Conservation (phyloP, 30 jellyfish, hydroid and myxozoan species). For the Phacellophora camtschatica region DNA sequence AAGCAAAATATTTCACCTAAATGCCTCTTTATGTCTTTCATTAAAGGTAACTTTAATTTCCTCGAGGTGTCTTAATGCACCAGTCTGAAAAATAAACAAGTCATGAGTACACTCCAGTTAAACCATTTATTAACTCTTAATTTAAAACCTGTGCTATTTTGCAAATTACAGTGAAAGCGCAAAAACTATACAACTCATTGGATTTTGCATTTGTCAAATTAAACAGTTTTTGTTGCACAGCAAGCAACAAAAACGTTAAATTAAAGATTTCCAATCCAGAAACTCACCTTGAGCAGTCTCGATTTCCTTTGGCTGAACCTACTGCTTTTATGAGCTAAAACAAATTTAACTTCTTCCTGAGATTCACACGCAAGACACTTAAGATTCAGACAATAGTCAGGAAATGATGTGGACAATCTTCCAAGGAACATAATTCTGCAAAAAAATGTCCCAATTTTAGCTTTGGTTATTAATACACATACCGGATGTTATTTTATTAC, state of each 20-base stretch:
- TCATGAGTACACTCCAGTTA: too few relatives aligned
- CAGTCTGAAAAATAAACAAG: neutral
- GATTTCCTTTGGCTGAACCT: conserved; percentile 18
- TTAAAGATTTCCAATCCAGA: neutral
- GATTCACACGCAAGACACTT: conserved; percentile 39
- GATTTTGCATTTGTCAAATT: too few relatives aligned
- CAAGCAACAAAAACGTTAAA: too few relatives aligned
- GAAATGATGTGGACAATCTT: conserved; percentile 33
- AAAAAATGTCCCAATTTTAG: too few relatives aligned
- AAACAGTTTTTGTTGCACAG: too few relatives aligned
- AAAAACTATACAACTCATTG: too few relatives aligned
- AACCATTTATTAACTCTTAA: too few relatives aligned
- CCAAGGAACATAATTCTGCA: conserved; percentile 44
- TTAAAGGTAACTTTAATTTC: neutral
- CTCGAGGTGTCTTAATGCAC: neutral
- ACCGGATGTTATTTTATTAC: too few relatives aligned
- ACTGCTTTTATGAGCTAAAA: neutral
- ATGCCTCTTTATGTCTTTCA: neutral
- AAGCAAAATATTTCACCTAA: neutral
- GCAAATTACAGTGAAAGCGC: too few relatives aligned
- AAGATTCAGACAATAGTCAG: conserved; percentile 24
- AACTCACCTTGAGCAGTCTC: conserved; percentile 15
- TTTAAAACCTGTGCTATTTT: too few relatives aligned
- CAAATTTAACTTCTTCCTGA: conserved; percentile 45
- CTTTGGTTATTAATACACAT: too few relatives aligned